phyloP scores from a whole-genome alignment of 2,113 vertebrate species.

The Corythaeola cristata region DNA sequence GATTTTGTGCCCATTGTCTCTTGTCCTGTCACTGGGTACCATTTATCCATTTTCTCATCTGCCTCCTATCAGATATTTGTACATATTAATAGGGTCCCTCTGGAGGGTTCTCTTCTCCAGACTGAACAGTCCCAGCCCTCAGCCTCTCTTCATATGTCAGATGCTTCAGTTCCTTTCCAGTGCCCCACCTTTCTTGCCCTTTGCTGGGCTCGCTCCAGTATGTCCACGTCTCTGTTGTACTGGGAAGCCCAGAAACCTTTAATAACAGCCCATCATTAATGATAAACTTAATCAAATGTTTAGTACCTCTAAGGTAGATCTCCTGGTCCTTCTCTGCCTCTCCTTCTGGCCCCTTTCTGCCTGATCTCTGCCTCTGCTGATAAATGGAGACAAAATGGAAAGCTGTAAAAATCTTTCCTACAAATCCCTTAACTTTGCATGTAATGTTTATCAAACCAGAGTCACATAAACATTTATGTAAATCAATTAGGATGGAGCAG shows the following conservation, averaged over 20 bases:
- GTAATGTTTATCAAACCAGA: constrained; percentile 34
- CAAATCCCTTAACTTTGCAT: background rate
- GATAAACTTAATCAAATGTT: background rate
- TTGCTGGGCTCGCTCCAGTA: background rate
- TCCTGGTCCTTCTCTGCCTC: background rate
- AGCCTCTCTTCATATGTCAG: background rate
- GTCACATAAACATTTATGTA: constrained; percentile 46
- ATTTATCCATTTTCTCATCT: background rate
- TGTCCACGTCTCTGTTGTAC: background rate
- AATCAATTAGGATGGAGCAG: constrained; percentile 6
- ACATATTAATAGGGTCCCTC: no score
- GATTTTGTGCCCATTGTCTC: background rate
- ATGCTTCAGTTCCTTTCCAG: background rate
- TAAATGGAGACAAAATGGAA: constrained; percentile 2
- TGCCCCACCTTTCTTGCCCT: background rate
- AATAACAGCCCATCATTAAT: background rate
- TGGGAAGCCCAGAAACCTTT: background rate
- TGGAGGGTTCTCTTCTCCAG: background rate
- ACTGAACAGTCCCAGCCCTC: background rate
- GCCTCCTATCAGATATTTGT: background rate
- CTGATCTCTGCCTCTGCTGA: background rate
- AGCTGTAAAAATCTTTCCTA: constrained; percentile 23
- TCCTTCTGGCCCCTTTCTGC: background rate
- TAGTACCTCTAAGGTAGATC: background rate
- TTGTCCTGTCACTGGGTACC: background rate